Evolutionary conservation across 2,113 vertebrate species (phyloP).

Genomic region (Motacilla alba): DNA sequence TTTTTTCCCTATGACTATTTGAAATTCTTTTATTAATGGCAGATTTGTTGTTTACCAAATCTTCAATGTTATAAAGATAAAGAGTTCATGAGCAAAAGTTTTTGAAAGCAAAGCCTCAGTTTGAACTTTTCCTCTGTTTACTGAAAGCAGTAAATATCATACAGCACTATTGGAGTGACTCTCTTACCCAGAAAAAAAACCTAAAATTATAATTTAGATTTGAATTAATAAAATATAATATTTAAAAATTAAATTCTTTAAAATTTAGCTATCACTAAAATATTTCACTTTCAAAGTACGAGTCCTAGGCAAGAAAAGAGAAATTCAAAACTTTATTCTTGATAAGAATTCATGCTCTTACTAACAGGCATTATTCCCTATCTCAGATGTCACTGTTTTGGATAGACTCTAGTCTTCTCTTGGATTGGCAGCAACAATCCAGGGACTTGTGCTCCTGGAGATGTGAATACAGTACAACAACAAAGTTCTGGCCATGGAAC

Average conservation of each 20-base stretch:
- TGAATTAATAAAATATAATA: not conserved
- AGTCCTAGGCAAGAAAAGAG: not conserved
- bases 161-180: not conserved
- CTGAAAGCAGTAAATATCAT: not conserved
- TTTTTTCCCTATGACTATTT: not conserved
- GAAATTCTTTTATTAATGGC: not conserved
- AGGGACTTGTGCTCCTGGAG: not conserved
- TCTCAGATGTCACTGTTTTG: not conserved
- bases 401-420: not conserved
- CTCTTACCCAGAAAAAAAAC: not conserved
- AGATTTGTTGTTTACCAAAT: not conserved
- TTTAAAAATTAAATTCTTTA: not conserved
- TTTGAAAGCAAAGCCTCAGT: not conserved
- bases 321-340: not conserved
- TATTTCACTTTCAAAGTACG: not conserved
- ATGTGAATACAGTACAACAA: rapidly evolving
- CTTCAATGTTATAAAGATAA: not conserved
- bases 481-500: not conserved
- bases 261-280: not conserved
- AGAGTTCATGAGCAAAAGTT: not conserved
- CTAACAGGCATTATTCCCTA: not conserved
- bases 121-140: not conserved
- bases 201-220: not conserved
- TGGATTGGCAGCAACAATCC: not conserved
- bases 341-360: not conserved